These are phyloP conservation scores for Mnemiopsis leidyi DNA, from an alignment of 37 sponge, comb jelly and placozoan genomes.

Conservation along the genomic window DNA sequence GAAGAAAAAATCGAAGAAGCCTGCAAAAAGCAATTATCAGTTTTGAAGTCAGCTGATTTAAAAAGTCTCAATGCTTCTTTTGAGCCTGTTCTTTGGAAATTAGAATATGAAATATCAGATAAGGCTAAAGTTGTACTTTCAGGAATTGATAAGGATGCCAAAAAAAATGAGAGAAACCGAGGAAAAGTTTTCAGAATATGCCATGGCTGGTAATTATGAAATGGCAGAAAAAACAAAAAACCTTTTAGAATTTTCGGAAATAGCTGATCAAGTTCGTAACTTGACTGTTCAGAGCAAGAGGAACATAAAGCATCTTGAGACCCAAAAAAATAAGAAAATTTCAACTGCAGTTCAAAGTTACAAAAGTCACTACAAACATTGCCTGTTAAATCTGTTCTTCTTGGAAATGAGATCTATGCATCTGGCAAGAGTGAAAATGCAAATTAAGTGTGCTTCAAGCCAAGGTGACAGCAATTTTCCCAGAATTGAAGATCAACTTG, in stretches of 20 bases:
- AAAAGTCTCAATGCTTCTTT: background rate
- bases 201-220: background rate
- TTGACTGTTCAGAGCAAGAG: background rate
- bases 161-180: background rate
- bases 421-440: background rate
- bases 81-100: background rate
- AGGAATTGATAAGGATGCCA: background rate
- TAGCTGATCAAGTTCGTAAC: background rate
- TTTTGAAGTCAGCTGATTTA: background rate
- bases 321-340: background rate
- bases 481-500: background rate
- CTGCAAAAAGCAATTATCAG: background rate
- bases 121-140: background rate
- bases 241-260: background rate
- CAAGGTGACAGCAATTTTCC: background rate
- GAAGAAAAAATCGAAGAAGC: background rate
- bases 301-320: background rate
- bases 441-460: background rate
- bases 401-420: background rate
- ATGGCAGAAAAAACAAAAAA: background rate
- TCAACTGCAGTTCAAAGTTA: background rate
- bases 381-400: constrained; percentile 7
- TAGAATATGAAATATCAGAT: background rate
- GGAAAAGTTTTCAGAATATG: background rate
- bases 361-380: constrained; percentile 54